These are phyloP conservation scores for Druceiella hillmani DNA, from an alignment of 2,888 invertebrate genomes.

Conservation along the genomic window DNA sequence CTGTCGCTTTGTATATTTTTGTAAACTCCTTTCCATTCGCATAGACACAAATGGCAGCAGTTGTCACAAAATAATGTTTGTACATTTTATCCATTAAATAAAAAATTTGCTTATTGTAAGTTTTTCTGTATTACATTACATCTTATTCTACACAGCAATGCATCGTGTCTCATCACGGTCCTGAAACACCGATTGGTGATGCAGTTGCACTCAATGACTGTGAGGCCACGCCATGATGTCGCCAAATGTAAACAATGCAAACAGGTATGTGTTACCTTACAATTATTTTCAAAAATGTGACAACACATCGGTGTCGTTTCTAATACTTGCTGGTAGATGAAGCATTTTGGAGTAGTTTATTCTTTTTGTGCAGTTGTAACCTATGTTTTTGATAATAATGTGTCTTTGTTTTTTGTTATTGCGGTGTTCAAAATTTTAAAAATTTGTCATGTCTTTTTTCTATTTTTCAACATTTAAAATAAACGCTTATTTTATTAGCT, in stretches of 20 bases:
- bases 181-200: constrained; percentile 51
- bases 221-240: constrained; percentile 38
- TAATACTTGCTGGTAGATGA: background rate
- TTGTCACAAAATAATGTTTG: no score
- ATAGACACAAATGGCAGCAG: no score
- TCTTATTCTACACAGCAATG: constrained; percentile 39
- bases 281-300: no score
- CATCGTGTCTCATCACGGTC: constrained; percentile 49
- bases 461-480: no score
- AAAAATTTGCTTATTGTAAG: no score
- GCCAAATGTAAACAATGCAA: constrained; percentile 41
- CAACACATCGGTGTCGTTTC: no score
- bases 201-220: constrained; percentile 43
- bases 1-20: no score
- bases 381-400: constrained; percentile 1
- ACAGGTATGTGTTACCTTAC: constrained; percentile 38
- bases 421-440: constrained; percentile 3
- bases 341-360: background rate
- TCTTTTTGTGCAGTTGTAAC: background rate
- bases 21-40: no score
- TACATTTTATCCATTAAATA: no score
- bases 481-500: background rate
- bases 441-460: constrained; percentile 9
- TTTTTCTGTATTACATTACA: constrained; percentile 1
- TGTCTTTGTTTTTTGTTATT: background rate